A percentile compares a stretch with the other conserved stretches of the same genome.
These are phyloP conservation scores for Mallotus villosus DNA, from an alignment of 2,797 vertebrate genomes.

Conservation along the genomic window DNA sequence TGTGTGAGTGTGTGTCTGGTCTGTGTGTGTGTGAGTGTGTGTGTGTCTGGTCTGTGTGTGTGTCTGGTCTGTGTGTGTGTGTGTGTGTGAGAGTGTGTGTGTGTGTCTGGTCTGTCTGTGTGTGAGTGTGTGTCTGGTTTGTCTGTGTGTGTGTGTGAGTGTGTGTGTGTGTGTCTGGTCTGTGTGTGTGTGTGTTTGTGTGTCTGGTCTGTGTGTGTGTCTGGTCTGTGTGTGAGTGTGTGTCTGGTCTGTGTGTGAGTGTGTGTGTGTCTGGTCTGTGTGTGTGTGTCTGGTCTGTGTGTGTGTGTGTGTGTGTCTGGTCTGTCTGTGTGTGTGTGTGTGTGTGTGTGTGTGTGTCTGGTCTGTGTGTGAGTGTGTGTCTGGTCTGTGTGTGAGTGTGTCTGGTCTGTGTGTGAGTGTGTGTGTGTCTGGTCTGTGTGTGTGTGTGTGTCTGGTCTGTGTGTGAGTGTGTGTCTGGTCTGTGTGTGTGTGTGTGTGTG, in stretches of 20 bases:
- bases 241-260: not conserved
- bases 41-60: not conserved
- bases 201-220: no score
- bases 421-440: no score
- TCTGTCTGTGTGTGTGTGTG: no score
- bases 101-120: no score
- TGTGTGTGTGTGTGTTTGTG: no score
- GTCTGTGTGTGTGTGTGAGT: not conserved
- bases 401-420: not conserved
- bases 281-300: no score
- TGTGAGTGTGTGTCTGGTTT: no score
- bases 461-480: no score
- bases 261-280: not conserved
- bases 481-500: not conserved
- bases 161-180: conserved; percentile 1
- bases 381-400: conserved; percentile 15
- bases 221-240: no score
- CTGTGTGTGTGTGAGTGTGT: not conserved
- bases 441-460: not conserved
- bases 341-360: no score
- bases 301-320: not conserved
- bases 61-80: no score
- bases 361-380: not conserved
- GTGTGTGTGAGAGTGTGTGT: not conserved
- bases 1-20: no score